These are phyloP conservation scores for Eunapius fragilis DNA, from an alignment of 37 sponge, comb jelly and placozoan species.

Conservation along the genomic window DNA sequence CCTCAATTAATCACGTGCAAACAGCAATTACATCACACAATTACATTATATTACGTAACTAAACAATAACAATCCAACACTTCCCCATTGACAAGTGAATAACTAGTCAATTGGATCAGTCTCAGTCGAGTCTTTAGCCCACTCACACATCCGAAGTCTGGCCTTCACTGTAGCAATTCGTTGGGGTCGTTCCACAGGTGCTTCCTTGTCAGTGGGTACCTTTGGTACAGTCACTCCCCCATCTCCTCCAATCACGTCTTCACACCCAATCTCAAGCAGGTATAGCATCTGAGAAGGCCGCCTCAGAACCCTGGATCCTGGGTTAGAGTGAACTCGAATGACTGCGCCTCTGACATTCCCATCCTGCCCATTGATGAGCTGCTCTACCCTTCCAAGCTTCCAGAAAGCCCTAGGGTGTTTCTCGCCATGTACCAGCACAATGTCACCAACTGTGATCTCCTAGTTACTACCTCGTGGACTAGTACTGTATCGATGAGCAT, in stretches of 20 bases:
- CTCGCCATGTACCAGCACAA: constrained; percentile 11
- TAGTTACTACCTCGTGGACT: background rate
- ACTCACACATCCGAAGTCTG: background rate
- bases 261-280: constrained; percentile 3
- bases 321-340: background rate
- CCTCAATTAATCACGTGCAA: no score
- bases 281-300: constrained; percentile 11
- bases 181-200: no score
- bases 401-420: constrained; percentile 8
- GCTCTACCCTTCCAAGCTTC: background rate
- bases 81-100: background rate
- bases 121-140: background rate
- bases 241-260: no score
- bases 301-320: background rate
- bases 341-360: constrained; percentile 13
- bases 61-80: background rate
- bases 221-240: no score
- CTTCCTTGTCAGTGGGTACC: no score
- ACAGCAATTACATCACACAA: no score
- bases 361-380: background rate
- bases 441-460: constrained; percentile 1
- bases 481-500: constrained; percentile 11
- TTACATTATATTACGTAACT: background rate
- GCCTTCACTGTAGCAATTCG: background rate
- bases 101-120: background rate